These are phyloP conservation scores for Caenorhabditis japonica DNA, from an alignment of 2,888 invertebrate species.

Conservation along the genomic window DNA sequence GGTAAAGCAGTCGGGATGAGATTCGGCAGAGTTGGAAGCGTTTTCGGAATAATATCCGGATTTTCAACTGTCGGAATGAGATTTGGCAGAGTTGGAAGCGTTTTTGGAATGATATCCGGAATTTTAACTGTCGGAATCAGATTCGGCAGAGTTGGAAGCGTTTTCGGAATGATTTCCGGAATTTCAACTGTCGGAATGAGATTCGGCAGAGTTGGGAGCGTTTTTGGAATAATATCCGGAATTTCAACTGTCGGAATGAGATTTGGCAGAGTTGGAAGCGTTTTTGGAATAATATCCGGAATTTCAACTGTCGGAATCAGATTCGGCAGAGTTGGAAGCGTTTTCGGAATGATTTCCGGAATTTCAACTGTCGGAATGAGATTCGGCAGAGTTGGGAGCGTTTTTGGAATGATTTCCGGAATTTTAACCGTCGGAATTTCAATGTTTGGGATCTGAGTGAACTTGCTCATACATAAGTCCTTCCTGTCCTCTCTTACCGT, in stretches of 20 bases:
- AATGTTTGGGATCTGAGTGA: too few species aligned
- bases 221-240: conserved; percentile 1
- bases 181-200: too few species aligned
- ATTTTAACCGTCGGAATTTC: conserved; percentile 8
- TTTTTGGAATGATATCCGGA: conserved; percentile 7
- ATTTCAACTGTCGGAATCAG: too few species aligned
- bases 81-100: conserved; percentile 2
- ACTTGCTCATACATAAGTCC: too few species aligned
- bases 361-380: too few species aligned
- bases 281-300: too few species aligned
- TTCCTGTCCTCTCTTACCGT: too few species aligned
- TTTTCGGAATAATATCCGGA: conserved; percentile 9
- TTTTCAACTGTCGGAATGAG: conserved; percentile 17
- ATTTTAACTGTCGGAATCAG: background rate
- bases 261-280: too few species aligned
- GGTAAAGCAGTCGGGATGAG: conserved; percentile 11
- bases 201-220: conserved; percentile 7
- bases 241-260: background rate
- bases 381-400: conserved; percentile 15
- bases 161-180: background rate
- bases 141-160: background rate
- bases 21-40: conserved; percentile 3
- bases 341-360: too few species aligned
- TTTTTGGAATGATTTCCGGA: too few species aligned
- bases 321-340: too few species aligned